These are phyloP conservation scores for Leptopilina myrica DNA, from an alignment of 2,888 invertebrate species.

Conservation along the genomic window DNA sequence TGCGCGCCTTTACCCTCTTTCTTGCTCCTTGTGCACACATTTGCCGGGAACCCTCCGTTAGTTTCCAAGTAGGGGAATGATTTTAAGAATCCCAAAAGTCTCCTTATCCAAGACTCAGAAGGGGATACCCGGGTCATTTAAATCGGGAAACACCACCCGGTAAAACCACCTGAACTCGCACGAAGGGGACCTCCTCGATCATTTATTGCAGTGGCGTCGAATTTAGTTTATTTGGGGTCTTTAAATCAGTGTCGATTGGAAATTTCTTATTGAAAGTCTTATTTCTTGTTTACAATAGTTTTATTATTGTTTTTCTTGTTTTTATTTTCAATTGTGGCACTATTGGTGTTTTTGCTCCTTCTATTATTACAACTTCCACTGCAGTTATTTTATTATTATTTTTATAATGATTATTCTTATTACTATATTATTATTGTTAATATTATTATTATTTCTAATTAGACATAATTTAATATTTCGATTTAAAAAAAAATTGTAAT, in stretches of 20 bases:
- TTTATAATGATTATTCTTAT: too few species aligned
- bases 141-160: constrained; percentile 69
- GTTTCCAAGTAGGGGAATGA: constrained; percentile 51
- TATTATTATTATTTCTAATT: too few species aligned
- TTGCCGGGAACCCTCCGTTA: constrained; percentile 50
- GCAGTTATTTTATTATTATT: too few species aligned
- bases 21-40: constrained; percentile 48
- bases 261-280: too few species aligned
- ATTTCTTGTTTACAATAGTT: too few species aligned
- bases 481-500: too few species aligned
- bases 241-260: not conserved
- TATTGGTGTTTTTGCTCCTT: too few species aligned
- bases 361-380: too few species aligned
- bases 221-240: constrained; percentile 18
- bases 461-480: too few species aligned
- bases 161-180: constrained; percentile 70
- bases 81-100: constrained; percentile 62
- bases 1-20: constrained; percentile 44
- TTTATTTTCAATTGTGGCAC: too few species aligned
- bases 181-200: constrained; percentile 70
- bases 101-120: constrained; percentile 60
- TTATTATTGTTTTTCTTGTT: too few species aligned
- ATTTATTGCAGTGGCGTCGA: constrained; percentile 61
- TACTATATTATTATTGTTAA: too few species aligned
- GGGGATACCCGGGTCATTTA: constrained; percentile 74